Evolutionary conservation across 2,797 vertebrate genomes (phyloP).

Genomic region (Mustela erminea): DNA sequence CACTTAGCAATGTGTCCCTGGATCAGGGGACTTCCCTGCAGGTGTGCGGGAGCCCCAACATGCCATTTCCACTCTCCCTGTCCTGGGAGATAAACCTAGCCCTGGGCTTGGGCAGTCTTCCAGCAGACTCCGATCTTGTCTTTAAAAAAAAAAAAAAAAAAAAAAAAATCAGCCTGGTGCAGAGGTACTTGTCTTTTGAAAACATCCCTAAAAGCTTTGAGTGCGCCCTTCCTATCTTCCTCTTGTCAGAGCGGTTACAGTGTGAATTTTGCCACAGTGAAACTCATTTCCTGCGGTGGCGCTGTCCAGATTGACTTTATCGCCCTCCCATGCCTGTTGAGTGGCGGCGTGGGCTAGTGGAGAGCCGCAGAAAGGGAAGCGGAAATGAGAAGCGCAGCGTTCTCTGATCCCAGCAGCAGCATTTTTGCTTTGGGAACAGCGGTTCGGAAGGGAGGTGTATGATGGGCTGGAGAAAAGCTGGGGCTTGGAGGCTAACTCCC

Average conservation of each 20-base stretch:
- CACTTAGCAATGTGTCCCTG: neutral
- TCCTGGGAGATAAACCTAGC: neutral
- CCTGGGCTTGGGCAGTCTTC: conserved; percentile 12
- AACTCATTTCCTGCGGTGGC: conserved; percentile 66
- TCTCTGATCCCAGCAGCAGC: neutral
- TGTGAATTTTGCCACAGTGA: conserved; percentile 57
- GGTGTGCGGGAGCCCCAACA: neutral
- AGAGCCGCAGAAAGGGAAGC: conserved; percentile 7
- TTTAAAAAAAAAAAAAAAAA: neutral
- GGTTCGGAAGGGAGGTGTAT: neutral
- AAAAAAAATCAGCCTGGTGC: neutral
- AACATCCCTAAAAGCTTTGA: conserved; percentile 40
- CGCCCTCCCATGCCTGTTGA: conserved; percentile 27
- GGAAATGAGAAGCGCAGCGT: conserved; percentile 43
- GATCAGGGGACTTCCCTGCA: neutral
- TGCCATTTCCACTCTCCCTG: neutral
- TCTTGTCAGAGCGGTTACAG: conserved; percentile 37
- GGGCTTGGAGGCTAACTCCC: neutral
- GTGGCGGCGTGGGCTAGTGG: neutral
- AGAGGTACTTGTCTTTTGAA: conserved; percentile 20
- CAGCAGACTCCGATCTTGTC: conserved; percentile 47
- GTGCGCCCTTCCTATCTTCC: neutral
- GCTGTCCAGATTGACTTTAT: conserved; percentile 26
- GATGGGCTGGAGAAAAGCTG: neutral
- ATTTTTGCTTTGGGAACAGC: neutral